These are phyloP conservation scores for Botia kubotai DNA, from an alignment of 2,797 vertebrate species.

Conservation along the genomic window DNA sequence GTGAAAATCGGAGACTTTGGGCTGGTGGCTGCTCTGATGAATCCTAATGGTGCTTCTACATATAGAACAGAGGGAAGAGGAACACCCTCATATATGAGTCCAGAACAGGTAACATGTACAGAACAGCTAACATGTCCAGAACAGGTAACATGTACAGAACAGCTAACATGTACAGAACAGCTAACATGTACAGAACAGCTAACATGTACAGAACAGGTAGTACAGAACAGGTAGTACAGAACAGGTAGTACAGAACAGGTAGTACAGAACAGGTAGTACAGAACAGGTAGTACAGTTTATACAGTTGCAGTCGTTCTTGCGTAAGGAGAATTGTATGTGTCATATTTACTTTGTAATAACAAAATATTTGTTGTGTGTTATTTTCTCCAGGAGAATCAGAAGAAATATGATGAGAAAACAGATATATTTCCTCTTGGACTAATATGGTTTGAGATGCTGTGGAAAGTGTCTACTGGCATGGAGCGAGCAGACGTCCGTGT, in stretches of 20 bases:
- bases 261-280: too few species aligned
- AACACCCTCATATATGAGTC: conserved; percentile 78
- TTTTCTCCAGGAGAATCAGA: conserved; percentile 27
- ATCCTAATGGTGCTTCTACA: conserved; percentile 1
- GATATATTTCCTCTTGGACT: conserved; percentile 62
- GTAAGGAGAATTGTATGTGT: not conserved
- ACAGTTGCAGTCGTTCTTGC: too few species aligned
- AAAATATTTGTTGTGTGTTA: not conserved
- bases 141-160: conserved; percentile 62
- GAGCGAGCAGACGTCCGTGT: conserved; percentile 20
- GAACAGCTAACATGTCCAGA: too few species aligned
- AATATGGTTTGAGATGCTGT: conserved; percentile 61
- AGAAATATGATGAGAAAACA: conserved; percentile 51
- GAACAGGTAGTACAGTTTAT: not conserved
- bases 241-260: conserved; percentile 81
- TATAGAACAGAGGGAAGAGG: conserved; percentile 63
- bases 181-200: conserved; percentile 77
- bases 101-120: conserved; percentile 76
- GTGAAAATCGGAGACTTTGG: conserved; percentile 87
- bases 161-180: conserved; percentile 61
- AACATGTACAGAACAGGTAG: not conserved
- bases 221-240: too few species aligned
- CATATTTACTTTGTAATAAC: not conserved
- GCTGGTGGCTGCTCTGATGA: conserved; percentile 69
- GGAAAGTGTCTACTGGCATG: conserved; percentile 28